A percentile compares a stretch with the other conserved stretches of the same genome.
phyloP scores from a whole-genome alignment of 2,888 invertebrate species.

The Eupelmus urozonus region DNA sequence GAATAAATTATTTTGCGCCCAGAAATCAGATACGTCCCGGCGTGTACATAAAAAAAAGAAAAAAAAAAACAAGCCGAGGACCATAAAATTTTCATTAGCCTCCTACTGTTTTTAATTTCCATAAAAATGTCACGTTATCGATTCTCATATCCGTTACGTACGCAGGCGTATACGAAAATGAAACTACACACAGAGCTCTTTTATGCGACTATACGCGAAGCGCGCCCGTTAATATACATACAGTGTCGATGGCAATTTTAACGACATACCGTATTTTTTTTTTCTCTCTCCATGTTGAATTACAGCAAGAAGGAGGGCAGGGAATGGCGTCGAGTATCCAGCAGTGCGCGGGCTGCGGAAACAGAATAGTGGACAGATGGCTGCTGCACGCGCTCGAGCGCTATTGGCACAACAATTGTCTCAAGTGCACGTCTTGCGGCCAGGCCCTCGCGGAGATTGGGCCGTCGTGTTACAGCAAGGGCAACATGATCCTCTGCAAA shows the following conservation, averaged over 20 bases:
- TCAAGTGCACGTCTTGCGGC: slow-evolving; percentile 95
- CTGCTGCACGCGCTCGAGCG: slow-evolving; percentile 94
- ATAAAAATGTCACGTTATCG: slow-evolving; percentile 45
- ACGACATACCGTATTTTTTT: slow-evolving; percentile 25
- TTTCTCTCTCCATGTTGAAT: slow-evolving; percentile 58
- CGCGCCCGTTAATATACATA: too few species aligned
- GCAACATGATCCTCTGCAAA: slow-evolving; percentile 96
- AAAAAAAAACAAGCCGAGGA: not conserved
- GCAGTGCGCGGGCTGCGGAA: slow-evolving; percentile 94
- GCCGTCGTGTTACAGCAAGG: slow-evolving; percentile 93
- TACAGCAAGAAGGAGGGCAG: slow-evolving; percentile 75
- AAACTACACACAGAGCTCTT: not conserved
- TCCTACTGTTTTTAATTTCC: slow-evolving; percentile 46
- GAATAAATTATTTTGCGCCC: slow-evolving; percentile 31
- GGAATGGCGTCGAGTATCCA: slow-evolving; percentile 79
- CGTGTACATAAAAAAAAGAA: not conserved
- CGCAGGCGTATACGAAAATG: not conserved
- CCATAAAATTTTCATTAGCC: slow-evolving; percentile 42
- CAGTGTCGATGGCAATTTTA: not conserved
- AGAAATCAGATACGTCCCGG: not conserved
- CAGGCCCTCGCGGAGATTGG: slow-evolving; percentile 94
- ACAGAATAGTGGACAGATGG: slow-evolving; percentile 94
- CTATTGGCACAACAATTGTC: slow-evolving; percentile 97
- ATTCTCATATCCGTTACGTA: slow-evolving; percentile 20
- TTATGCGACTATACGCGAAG: too few species aligned